These are phyloP conservation scores for Plecturocebus donacophilus DNA, from an alignment of 2,113 vertebrate genomes.

Conservation along the genomic window DNA sequence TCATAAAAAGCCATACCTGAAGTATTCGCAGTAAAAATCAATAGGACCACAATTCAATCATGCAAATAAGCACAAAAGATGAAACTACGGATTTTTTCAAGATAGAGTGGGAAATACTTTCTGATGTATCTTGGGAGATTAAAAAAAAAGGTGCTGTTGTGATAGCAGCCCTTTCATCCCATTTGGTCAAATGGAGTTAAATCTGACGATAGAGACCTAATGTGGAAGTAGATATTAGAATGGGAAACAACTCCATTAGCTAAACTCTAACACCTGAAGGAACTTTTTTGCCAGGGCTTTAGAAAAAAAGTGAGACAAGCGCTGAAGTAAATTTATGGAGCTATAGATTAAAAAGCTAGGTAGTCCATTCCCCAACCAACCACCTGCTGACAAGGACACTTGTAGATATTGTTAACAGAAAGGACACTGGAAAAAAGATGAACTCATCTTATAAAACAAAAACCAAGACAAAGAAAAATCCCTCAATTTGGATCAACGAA, in stretches of 20 bases:
- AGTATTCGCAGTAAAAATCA: neutral
- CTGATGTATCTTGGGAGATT: neutral
- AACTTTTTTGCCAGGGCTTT: neutral
- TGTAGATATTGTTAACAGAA: neutral
- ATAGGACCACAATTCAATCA: neutral
- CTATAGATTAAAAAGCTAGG: neutral
- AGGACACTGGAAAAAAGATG: neutral
- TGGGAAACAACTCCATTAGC: neutral
- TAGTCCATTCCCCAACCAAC: neutral
- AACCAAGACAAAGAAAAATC: neutral
- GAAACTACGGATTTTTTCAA: neutral
- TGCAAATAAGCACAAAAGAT: neutral
- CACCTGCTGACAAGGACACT: neutral
- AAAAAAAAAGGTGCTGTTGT: neutral
- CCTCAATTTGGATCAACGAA: neutral
- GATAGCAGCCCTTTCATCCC: neutral
- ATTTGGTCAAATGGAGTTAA: neutral
- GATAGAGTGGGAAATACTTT: neutral
- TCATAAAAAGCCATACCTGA: neutral
- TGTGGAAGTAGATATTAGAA: neutral
- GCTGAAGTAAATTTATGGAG: neutral
- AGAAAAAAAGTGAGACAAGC: neutral
- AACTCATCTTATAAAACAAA: neutral
- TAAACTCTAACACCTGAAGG: neutral
- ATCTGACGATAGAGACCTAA: neutral